Conservation (phyloP, 2,888 invertebrate genomes). For the Drosophila pegasa region DNA sequence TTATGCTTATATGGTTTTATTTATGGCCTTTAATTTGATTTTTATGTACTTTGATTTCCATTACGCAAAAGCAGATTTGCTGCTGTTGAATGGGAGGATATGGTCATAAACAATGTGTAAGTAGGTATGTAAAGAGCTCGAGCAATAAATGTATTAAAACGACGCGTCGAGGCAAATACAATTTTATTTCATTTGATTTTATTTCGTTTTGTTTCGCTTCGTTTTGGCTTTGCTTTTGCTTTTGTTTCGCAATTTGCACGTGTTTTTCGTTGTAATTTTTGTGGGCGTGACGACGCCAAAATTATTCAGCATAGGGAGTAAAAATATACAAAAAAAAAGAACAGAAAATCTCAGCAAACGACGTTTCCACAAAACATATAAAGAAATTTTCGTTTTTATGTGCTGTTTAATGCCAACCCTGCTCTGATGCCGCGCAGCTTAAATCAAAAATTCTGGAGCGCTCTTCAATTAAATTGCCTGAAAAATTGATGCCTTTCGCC, state of each 20-base stretch:
- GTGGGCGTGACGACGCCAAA: slow-evolving; percentile 45
- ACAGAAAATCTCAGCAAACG: slow-evolving; percentile 41
- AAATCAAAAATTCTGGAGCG: slow-evolving; percentile 52
- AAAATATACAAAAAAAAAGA: slow-evolving; percentile 14
- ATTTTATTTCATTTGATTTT: slow-evolving; percentile 60
- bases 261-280: slow-evolving; percentile 54
- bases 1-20: slow-evolving; percentile 50
- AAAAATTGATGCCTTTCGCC: slow-evolving; percentile 61
- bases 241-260: slow-evolving; percentile 47
- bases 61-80: slow-evolving; percentile 55
- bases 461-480: slow-evolving; percentile 74
- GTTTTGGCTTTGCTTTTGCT: slow-evolving; percentile 33
- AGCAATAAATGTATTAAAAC: slow-evolving; percentile 34
- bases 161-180: slow-evolving; percentile 27
- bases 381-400: slow-evolving; percentile 41
- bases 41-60: slow-evolving; percentile 73
- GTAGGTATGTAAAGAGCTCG: slow-evolving; percentile 7
- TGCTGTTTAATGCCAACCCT: slow-evolving; percentile 44
- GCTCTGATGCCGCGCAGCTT: slow-evolving; percentile 15
- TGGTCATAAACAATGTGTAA: slow-evolving; percentile 31
- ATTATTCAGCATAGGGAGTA: slow-evolving; percentile 35
- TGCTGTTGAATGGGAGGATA: slow-evolving; percentile 16
- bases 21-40: slow-evolving; percentile 74
- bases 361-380: slow-evolving; percentile 20
- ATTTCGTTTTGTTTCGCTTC: slow-evolving; percentile 47